Base-by-base conservation (phyloP, 2,113 vertebrate genomes). In the Zapus hudsonius region DNA sequence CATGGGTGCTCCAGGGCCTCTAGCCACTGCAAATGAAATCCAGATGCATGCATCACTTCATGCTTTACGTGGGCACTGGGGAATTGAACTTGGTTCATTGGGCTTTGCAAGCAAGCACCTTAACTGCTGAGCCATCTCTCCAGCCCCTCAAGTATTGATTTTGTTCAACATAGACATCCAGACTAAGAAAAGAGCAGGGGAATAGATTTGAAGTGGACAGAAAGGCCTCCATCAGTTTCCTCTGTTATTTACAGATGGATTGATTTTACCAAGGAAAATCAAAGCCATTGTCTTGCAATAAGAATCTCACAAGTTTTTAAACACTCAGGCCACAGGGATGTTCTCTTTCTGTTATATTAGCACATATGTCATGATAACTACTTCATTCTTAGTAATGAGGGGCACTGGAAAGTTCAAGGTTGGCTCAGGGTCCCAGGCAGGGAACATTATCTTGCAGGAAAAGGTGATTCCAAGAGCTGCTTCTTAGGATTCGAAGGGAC, bases 121-220 rank as follows among this genome's bases (percentile, higher is more conserved):
- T n/a, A n/a, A n/a, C 73, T 29, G 7, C 25, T 44, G 57, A 61
- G 27, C 12, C 57, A 31, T 61, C 55, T 31, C 3, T 87, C 72
- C 73, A 89, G 83, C 83, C 87, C 79, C 64, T 72, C 38, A 44
- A 73, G 36, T 94, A 86, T 87, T 83, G 86, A 84, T 93, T 95
- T 87, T 89, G 38, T 72, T 59, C 82, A 69, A 59, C 57, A 47
- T 10, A 33, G 20, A 44, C 38, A 73, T 74, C 5, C 78, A 57
- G 70, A 73, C 38, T 42, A 47, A 12, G 69, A 84, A 93, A 93
- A 90, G 55, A 87, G n/a, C 66, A n/a, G 57, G 89, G 61, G 31
- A 57, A 52, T 57, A 87, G 36, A 76, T 83, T 90, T 72, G 44
- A 67, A 84, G 44, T 80, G 25, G 27, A 57, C 23, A 44, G 44